Conservation (phyloP, 92 coral and sea anemone species). For the Epizoanthus rinbou region DNA sequence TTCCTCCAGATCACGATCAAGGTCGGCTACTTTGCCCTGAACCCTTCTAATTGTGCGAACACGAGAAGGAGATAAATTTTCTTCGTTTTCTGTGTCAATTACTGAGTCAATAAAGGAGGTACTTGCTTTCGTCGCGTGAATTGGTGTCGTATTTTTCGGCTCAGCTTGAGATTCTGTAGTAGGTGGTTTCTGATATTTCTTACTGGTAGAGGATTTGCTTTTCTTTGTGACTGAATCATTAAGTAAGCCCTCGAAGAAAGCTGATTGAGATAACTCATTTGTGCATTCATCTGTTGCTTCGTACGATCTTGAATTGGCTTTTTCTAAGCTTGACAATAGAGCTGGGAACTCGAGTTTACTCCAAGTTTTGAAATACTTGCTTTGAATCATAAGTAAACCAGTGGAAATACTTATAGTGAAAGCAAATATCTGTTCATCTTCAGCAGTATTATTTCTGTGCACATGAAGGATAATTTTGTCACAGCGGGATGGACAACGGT, state of each 20-base stretch:
- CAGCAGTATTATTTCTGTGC: not conserved
- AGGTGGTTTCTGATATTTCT: not conserved
- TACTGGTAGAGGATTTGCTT: not conserved
- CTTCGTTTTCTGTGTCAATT: not conserved
- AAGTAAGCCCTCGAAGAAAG: constrained; percentile 4
- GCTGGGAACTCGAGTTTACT: constrained; percentile 19
- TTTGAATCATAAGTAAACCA: constrained; percentile 7
- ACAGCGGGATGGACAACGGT: too few relatives aligned
- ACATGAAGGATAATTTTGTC: too few relatives aligned
- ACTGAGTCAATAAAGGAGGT: not conserved
- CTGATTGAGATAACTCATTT: constrained; percentile 2
- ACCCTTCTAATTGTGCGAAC: constrained; percentile 4
- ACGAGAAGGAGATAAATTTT: not conserved
- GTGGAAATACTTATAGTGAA: constrained; percentile 9
- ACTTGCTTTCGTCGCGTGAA: not conserved
- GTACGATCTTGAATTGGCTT: not conserved
- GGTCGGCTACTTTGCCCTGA: not conserved
- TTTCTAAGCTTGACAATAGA: not conserved
- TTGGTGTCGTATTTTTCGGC: not conserved
- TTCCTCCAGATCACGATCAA: not conserved
- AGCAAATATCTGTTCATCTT: constrained; percentile 11
- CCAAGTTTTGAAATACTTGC: constrained; percentile 9
- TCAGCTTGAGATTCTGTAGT: not conserved
- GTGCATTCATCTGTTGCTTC: constrained; percentile 4
- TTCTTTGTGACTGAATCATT: not conserved